These are phyloP conservation scores for Archocentrus centrarchus DNA, from an alignment of 2,113 vertebrate genomes.

Conservation along the genomic window DNA sequence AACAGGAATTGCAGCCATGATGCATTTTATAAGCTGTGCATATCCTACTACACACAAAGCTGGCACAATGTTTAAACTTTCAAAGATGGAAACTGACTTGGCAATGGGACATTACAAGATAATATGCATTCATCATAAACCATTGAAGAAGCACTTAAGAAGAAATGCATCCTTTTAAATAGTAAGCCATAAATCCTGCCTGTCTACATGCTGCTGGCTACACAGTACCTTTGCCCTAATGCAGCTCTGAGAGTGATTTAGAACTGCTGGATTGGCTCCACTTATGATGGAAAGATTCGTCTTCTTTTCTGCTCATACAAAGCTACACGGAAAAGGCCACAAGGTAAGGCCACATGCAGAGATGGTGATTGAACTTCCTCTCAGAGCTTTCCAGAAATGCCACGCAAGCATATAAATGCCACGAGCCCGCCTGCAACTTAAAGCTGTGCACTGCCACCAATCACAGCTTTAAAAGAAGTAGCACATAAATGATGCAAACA, in stretches of 20 bases:
- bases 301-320: conserved; percentile 36
- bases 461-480: neutral
- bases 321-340: conserved; percentile 23
- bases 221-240: conserved; percentile 15
- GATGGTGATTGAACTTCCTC: conserved; percentile 21
- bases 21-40: neutral
- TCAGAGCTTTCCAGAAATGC: conserved; percentile 18
- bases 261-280: conserved; percentile 21
- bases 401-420: conserved; percentile 14
- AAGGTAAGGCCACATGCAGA: conserved; percentile 37
- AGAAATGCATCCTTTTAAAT: conserved; percentile 25
- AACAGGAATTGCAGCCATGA: neutral
- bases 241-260: conserved; percentile 43
- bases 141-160: conserved; percentile 11
- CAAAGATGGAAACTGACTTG: conserved; percentile 1
- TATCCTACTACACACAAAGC: neutral
- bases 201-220: conserved; percentile 12
- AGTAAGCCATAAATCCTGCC: conserved; percentile 32
- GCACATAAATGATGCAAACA: neutral
- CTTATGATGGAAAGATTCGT: conserved; percentile 29
- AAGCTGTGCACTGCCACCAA: neutral
- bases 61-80: neutral
- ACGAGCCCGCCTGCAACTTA: neutral
- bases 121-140: conserved; percentile 10
- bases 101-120: neutral